These are phyloP conservation scores for Herpailurus yagouaroundi DNA, from an alignment of 2,113 vertebrate species.

Conservation along the genomic window DNA sequence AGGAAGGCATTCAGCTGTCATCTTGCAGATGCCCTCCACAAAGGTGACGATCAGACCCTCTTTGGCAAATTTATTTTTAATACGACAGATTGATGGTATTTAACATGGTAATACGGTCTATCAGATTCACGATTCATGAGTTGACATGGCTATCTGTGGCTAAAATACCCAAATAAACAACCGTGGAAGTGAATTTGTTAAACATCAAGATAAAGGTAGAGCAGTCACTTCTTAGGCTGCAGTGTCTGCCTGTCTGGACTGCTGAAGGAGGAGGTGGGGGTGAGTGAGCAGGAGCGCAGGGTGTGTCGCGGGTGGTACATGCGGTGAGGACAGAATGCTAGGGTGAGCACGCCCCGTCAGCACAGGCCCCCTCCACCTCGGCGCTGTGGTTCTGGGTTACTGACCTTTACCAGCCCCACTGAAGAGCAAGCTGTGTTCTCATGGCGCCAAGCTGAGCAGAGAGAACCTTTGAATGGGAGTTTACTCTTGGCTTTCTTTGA, in stretches of 20 bases:
- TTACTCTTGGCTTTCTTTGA: slow-evolving; percentile 25
- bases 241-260: background rate
- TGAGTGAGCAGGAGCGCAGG: background rate
- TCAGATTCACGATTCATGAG: slow-evolving; percentile 45
- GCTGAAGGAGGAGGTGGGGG: background rate
- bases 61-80: slow-evolving; percentile 60
- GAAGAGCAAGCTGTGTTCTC: background rate
- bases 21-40: slow-evolving; percentile 14
- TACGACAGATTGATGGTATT: background rate
- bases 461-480: background rate
- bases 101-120: background rate
- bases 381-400: background rate
- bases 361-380: too few relatives aligned
- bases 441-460: background rate
- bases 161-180: slow-evolving; percentile 35
- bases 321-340: background rate
- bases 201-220: background rate
- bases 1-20: background rate
- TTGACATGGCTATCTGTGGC: slow-evolving; percentile 16
- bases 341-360: accelerated
- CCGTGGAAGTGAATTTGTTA: background rate
- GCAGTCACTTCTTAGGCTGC: background rate
- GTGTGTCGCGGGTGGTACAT: accelerated
- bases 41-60: slow-evolving; percentile 7
- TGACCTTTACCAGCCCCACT: background rate